phyloP scores from a whole-genome alignment of 35 echinoderm and acorn worm species.

The Heliocidaris erythrogramma region DNA sequence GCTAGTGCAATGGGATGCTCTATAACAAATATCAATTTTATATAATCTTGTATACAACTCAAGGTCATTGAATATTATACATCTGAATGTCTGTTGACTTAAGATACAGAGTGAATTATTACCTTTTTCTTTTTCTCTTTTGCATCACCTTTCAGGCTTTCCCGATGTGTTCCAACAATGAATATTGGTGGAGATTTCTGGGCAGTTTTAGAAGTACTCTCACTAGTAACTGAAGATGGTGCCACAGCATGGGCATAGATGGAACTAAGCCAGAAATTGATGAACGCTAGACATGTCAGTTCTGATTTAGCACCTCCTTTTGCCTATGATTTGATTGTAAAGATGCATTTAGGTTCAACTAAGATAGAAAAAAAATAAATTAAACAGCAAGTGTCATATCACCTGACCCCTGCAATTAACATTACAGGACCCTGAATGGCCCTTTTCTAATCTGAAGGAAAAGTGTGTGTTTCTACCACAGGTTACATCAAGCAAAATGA shows the following conservation, averaged over 20 bases:
- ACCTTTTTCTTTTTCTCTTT: slow-evolving; percentile 10
- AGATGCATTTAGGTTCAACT: no score
- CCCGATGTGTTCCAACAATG: slow-evolving; percentile 65
- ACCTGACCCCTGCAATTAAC: no score
- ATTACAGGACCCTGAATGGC: no score
- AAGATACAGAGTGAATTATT: neutral
- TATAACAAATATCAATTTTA: no score
- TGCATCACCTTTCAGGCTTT: slow-evolving; percentile 51
- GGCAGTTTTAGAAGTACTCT: slow-evolving; percentile 13
- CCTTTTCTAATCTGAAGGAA: neutral
- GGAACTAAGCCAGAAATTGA: neutral
- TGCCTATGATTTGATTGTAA: neutral
- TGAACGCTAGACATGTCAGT: neutral
- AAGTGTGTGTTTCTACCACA: no score
- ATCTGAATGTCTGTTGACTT: no score
- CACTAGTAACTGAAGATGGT: slow-evolving; percentile 35
- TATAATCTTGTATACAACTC: no score
- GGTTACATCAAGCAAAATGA: no score
- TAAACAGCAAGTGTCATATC: no score
- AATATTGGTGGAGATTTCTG: slow-evolving; percentile 75
- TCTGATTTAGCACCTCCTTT: neutral
- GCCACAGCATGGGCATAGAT: slow-evolving; percentile 41
- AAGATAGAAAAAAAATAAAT: no score
- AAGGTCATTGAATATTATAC: no score
- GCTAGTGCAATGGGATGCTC: no score